phyloP scores from a whole-genome alignment of 2,113 vertebrate species.

The Antigone vipio region DNA sequence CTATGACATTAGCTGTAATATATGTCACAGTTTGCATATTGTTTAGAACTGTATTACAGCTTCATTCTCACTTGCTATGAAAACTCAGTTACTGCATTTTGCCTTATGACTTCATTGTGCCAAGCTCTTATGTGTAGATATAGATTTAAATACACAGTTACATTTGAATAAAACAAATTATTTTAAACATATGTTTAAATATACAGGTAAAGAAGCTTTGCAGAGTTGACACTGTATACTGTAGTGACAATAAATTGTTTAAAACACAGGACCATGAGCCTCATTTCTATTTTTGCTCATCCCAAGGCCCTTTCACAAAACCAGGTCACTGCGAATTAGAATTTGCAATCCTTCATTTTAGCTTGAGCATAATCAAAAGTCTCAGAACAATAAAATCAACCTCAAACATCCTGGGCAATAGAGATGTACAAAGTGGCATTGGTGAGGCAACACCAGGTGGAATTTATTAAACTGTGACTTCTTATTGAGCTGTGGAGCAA shows the following conservation, averaged over 20 bases:
- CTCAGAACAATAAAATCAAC: not conserved
- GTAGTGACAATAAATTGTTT: not conserved
- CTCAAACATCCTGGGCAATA: not conserved
- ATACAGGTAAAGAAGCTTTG: not conserved
- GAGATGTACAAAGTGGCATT: not conserved
- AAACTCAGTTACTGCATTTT: not conserved
- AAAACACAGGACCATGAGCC: not conserved
- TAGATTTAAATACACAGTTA: not conserved
- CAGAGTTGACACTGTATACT: not conserved
- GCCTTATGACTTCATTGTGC: not conserved
- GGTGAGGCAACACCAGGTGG: not conserved
- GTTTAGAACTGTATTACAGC: not conserved
- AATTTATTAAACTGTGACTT: conserved; percentile 40
- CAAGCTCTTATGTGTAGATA: not conserved
- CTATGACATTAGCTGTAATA: not conserved
- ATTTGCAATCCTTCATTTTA: not conserved
- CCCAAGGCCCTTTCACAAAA: not conserved
- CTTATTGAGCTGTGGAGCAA: not conserved
- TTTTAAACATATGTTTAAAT: not conserved
- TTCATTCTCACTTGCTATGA: not conserved
- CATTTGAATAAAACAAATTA: not conserved
- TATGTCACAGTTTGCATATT: not conserved
- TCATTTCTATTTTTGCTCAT: not conserved
- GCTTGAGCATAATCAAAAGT: not conserved
- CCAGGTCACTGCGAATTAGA: not conserved